These are phyloP conservation scores for Cantharis flavilabris DNA, from an alignment of 2,888 invertebrate genomes.

Conservation along the genomic window DNA sequence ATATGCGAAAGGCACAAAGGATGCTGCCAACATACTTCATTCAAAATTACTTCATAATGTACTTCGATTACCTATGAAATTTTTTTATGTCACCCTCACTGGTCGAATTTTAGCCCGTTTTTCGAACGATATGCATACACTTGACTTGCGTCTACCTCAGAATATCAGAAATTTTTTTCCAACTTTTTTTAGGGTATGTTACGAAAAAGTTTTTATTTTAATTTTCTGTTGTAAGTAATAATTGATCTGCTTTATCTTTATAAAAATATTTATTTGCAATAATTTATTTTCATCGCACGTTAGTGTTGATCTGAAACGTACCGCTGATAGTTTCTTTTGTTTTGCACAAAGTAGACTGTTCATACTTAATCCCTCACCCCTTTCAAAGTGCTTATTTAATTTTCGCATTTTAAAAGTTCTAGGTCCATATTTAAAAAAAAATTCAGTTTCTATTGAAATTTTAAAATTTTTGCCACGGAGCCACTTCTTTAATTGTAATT, in stretches of 20 bases:
- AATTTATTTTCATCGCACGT: background rate
- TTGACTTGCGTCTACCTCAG: conserved; percentile 64
- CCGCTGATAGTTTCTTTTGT: background rate
- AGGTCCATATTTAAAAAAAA: background rate
- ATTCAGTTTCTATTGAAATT: background rate
- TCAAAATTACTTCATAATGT: conserved; percentile 62
- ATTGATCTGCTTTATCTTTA: background rate
- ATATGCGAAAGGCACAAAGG: conserved; percentile 50
- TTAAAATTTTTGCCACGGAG: background rate
- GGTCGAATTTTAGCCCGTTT: conserved; percentile 74
- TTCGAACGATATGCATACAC: conserved; percentile 71
- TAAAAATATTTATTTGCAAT: background rate
- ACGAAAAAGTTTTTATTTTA: background rate
- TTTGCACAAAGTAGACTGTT: background rate
- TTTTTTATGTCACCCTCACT: conserved; percentile 76
- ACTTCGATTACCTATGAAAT: conserved; percentile 69
- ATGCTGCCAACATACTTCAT: conserved; percentile 65
- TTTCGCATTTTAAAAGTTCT: background rate
- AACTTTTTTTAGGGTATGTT: conserved; percentile 33
- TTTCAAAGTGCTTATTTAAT: background rate
- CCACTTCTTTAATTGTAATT: background rate
- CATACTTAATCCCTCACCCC: background rate
- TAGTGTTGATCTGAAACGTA: background rate
- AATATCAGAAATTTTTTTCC: conserved; percentile 13
- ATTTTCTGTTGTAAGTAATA: background rate